Conservation (phyloP, 1,140 invertebrate genomes). For the Achroia grisella region DNA sequence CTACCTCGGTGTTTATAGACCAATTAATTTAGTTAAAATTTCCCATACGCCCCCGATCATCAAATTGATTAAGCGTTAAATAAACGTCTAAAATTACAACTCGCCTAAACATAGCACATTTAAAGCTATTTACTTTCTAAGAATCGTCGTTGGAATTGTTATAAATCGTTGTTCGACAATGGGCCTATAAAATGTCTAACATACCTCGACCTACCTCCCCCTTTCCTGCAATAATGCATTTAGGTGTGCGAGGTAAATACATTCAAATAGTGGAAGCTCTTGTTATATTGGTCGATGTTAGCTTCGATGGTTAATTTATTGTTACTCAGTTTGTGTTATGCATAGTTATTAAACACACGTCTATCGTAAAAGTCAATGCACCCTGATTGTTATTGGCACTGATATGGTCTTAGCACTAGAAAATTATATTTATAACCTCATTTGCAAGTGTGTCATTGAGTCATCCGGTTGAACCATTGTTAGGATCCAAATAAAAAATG, state of each 20-base stretch:
- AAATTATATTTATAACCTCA: conserved; percentile 36
- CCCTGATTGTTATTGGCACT: conserved; percentile 37
- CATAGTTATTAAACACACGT: conserved; percentile 56
- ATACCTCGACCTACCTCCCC: conserved; percentile 20
- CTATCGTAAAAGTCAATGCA: conserved; percentile 36
- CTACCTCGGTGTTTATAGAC: too few species aligned
- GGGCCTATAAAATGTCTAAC: conserved; percentile 22
- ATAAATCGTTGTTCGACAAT: conserved; percentile 39
- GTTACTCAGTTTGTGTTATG: conserved; percentile 37
- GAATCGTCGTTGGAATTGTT: conserved; percentile 34
- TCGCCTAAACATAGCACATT: conserved; percentile 23
- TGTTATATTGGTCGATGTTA: conserved; percentile 9
- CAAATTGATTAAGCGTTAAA: conserved; percentile 9
- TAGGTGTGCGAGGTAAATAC: conserved; percentile 1
- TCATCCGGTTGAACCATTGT: conserved; percentile 6
- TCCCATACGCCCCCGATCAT: too few species aligned
- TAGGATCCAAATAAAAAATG: too few species aligned
- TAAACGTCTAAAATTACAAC: background rate
- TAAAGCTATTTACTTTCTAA: conserved; percentile 39
- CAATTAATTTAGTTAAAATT: too few species aligned
- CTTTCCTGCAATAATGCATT: conserved; percentile 1
- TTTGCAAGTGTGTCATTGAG: conserved; percentile 41
- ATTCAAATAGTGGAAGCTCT: conserved; percentile 10
- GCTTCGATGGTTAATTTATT: conserved; percentile 45
- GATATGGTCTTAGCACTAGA: conserved; percentile 38